These are phyloP conservation scores for Labeo rohita DNA, from an alignment of 2,113 vertebrate species.

Conservation along the genomic window DNA sequence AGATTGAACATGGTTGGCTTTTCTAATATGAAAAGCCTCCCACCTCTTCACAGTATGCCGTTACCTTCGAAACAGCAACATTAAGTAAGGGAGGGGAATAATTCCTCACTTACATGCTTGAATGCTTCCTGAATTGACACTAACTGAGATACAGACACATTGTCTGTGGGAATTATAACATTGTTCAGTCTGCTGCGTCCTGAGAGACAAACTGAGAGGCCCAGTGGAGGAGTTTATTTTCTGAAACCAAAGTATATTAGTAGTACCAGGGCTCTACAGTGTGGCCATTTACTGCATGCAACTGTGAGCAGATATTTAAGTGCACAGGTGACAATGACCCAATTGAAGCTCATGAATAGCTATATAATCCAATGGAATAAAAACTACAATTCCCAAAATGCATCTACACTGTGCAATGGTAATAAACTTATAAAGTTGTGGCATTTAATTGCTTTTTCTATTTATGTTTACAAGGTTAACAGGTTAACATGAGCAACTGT, in stretches of 20 bases:
- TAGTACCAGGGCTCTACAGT: background rate
- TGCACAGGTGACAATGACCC: background rate
- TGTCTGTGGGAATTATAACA: slow-evolving; percentile 65
- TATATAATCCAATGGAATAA: background rate
- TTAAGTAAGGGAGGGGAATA: slow-evolving; percentile 37
- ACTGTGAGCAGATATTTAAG: background rate
- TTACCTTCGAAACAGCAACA: slow-evolving; percentile 3
- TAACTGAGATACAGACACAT: slow-evolving; percentile 53
- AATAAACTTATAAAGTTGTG: too few species aligned
- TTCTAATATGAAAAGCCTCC: background rate
- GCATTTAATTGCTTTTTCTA: background rate
- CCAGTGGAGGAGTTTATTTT: slow-evolving; percentile 61
- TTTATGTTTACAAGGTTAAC: background rate
- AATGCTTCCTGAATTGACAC: slow-evolving; percentile 48
- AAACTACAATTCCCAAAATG: too few species aligned
- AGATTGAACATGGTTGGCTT: background rate
- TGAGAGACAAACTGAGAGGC: slow-evolving; percentile 56
- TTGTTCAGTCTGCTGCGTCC: slow-evolving; percentile 58
- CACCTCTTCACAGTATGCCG: background rate
- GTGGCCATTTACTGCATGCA: background rate
- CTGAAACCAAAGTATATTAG: background rate
- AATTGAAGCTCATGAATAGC: background rate
- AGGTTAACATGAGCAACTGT: background rate
- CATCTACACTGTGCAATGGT: background rate
- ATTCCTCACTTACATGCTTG: background rate